Base-by-base conservation (phyloP, 2,888 invertebrate species). In the Perizoma flavofasciatum region DNA sequence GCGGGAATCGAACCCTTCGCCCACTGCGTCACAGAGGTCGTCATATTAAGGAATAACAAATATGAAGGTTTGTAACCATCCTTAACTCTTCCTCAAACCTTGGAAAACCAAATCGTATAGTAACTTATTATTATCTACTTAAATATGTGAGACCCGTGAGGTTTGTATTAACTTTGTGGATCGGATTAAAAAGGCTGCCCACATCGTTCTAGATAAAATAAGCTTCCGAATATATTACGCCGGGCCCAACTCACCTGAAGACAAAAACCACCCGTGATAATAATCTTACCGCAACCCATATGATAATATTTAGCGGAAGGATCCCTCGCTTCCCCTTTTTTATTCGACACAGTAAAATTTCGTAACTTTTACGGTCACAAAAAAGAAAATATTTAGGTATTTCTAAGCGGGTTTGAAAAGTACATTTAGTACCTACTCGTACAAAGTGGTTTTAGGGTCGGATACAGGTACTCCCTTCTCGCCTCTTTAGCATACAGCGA, bases 381-480 rank as follows among this genome's bases (percentile, higher is more conserved):
- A 65, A 65, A 64, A 56, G 60, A 70, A 70, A 73, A 75, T 78
- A 74, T 81, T 78, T 83, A 22, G 22, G 22, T 22, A 82, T 75
- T 59, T 77, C 69, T 74, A 78, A 77, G 69, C 75, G 71, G 58
- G 71, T 67, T 72, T 71, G 69, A 72, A 68, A 69, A 67, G 68
- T 72, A 73, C 72, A 65, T 63, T 61, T 6, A 67, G 68, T 72
- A 72, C 72, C 65, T 63, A 61, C 11, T 47, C 69, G 77, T 75
- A 80, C 79, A 81, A 82, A 85, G 81, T 78, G 82, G 79, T 81
- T 86, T 83, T 82, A 81, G 82, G 77, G 80, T 80, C 73, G 71
- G 78, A 66, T 68, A 50, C 41, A 46, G 22, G 22, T 3, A 22
- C 22, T 22, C 22, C 22, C 22, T 22, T 22, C 3, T 22, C 22